These are phyloP conservation scores for Crotalus viridis DNA, from an alignment of 2,113 vertebrate species.

Conservation along the genomic window DNA sequence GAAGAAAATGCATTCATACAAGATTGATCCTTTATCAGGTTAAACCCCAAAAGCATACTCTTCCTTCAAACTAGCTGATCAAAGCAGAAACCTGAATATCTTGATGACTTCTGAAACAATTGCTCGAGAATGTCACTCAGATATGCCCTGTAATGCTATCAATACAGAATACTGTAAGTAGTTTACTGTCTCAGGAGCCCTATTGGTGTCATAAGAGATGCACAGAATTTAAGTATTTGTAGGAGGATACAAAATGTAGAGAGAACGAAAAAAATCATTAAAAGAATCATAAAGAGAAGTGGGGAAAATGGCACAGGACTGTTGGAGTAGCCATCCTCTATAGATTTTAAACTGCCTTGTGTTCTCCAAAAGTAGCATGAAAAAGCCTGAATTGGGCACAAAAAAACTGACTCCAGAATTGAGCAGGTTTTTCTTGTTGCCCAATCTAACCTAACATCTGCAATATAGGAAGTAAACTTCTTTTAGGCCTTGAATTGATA, in stretches of 20 bases:
- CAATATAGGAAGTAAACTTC: neutral
- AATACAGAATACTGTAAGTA: too few species aligned
- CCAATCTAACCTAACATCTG: neutral
- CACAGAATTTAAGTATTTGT: neutral
- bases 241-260: neutral
- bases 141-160: neutral
- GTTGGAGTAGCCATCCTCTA: neutral
- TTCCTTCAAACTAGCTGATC: neutral
- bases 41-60: conserved; percentile 28
- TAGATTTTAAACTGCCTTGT: neutral
- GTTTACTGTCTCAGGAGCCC: neutral
- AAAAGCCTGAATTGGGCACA: neutral
- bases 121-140: neutral
- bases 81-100: neutral
- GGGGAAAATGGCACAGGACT: neutral
- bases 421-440: neutral
- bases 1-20: conserved; percentile 50
- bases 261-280: neutral
- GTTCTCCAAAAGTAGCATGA: neutral
- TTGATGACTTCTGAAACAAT: neutral
- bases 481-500: neutral
- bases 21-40: conserved; percentile 55
- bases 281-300: neutral
- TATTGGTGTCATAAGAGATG: neutral
- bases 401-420: neutral